Conservation (phyloP, 2,888 invertebrate species). For the Adineta ricciae region DNA sequence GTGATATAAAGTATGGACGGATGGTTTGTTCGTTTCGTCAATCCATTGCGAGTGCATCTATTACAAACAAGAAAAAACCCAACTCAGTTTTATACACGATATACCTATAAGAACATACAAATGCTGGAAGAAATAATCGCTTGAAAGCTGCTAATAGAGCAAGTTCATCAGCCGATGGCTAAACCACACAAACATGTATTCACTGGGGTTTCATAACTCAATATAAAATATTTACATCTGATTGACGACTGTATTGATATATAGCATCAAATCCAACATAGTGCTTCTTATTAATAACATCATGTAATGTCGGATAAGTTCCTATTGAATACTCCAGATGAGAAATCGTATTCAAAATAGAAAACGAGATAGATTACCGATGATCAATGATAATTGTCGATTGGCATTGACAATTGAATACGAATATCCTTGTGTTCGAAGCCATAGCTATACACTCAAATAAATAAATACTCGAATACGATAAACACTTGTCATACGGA, state of each 20-base stretch:
- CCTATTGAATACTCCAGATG: neutral
- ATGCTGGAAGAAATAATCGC: neutral
- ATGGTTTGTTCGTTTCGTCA: neutral
- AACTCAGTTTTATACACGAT: no score
- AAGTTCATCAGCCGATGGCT: neutral
- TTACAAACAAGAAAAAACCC: neutral
- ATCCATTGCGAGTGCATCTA: slow-evolving; percentile 14
- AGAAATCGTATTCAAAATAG: no score
- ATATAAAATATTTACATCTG: neutral
- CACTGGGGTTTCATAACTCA: no score
- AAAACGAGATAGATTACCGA: neutral
- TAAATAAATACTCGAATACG: neutral
- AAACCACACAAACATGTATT: neutral
- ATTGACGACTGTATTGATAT: neutral
- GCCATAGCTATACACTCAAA: neutral
- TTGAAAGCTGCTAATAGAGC: neutral
- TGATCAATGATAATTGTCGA: neutral
- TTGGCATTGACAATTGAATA: neutral
- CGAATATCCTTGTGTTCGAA: neutral
- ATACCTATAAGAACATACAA: neutral
- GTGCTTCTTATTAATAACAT: neutral
- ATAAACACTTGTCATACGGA: neutral
- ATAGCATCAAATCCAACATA: slow-evolving; percentile 5
- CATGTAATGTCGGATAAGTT: neutral
- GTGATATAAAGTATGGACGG: neutral